Conservation (phyloP, 2,797 vertebrate species). For the Epinephelus awoara region DNA sequence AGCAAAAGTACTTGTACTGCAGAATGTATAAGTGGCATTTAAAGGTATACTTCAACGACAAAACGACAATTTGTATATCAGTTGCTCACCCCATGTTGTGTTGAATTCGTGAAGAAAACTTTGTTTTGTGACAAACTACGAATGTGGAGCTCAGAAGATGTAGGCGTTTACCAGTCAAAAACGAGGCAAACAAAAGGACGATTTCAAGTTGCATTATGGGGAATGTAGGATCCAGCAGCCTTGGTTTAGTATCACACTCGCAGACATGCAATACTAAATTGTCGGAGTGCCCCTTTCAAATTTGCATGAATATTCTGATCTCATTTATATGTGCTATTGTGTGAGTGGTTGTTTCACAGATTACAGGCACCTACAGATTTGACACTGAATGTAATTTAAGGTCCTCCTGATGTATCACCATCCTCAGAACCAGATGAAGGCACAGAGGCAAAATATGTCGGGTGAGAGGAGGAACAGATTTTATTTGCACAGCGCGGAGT, state of each 20-base stretch:
- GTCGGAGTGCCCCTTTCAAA: constrained; percentile 10
- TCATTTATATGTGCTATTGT: constrained; percentile 34
- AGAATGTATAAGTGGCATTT: neutral
- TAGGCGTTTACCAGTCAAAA: neutral
- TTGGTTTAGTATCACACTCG: neutral
- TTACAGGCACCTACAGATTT: constrained; percentile 28
- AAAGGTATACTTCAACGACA: too few relatives aligned
- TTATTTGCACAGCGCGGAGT: constrained; percentile 64
- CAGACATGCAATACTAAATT: constrained; percentile 2
- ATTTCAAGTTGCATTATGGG: constrained; percentile 20
- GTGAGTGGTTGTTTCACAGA: constrained; percentile 28
- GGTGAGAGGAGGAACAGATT: constrained; percentile 59
- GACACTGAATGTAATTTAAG: constrained; percentile 50
- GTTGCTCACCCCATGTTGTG: too few relatives aligned
- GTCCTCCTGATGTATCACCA: constrained; percentile 38
- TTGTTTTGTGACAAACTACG: neutral
- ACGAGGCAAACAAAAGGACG: neutral
- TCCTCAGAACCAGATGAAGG: constrained; percentile 51
- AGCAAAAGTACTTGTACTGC: neutral
- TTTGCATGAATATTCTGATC: constrained; percentile 14
- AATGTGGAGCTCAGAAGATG: constrained; percentile 1
- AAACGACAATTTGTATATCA: too few relatives aligned
- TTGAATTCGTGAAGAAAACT: too few relatives aligned
- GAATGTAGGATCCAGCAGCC: constrained; percentile 1
- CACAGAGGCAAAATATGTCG: constrained; percentile 40